Percentiles rank a stretch among this genome's conserved stretches.
phyloP scores from a whole-genome alignment of 1,140 invertebrate genomes.

The Pogonognathellus flavescens region DNA sequence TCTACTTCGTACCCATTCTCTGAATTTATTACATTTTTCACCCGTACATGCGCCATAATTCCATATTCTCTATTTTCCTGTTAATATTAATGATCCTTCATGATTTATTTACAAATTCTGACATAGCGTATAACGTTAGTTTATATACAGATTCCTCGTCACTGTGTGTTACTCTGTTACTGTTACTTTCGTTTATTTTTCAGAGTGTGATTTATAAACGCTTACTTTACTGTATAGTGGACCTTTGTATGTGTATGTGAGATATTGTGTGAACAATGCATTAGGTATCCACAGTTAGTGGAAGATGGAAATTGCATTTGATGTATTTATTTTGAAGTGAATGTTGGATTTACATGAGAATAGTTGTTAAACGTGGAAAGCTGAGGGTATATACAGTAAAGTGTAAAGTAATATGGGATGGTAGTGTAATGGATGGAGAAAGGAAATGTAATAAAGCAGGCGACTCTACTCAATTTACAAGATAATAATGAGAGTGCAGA shows the following conservation, averaged over 20 bases:
- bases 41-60: background rate
- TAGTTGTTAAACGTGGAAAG: background rate
- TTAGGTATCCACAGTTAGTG: too few species aligned
- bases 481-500: conserved; percentile 39
- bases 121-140: too few species aligned
- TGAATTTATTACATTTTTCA: conserved; percentile 40
- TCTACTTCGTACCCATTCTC: conserved; percentile 20
- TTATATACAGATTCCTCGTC: too few species aligned
- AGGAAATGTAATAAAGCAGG: conserved; percentile 44
- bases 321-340: background rate
- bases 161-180: too few species aligned
- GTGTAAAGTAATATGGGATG: background rate
- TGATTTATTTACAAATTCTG: conserved; percentile 11
- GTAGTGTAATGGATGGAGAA: conserved; percentile 27
- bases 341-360: conserved; percentile 8
- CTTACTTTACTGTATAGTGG: too few species aligned
- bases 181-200: too few species aligned
- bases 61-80: background rate
- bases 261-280: too few species aligned
- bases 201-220: too few species aligned
- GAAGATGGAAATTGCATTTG: too few species aligned
- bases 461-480: conserved; percentile 45
- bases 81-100: conserved; percentile 2
- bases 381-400: background rate
- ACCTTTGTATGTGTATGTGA: too few species aligned